Conservation (phyloP, 2,797 vertebrate species). For the Mustela erminea region DNA sequence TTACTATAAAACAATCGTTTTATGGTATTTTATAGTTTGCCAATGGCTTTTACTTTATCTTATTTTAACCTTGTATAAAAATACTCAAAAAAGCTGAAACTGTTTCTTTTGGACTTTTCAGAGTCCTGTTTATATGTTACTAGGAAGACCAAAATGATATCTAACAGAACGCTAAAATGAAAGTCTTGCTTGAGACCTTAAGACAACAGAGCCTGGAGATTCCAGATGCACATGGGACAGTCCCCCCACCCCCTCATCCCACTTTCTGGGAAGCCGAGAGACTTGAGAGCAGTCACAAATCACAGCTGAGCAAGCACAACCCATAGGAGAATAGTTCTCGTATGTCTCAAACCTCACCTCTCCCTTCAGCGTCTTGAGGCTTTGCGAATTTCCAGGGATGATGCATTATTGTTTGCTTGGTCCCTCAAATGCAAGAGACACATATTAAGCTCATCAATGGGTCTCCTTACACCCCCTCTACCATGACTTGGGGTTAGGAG, state of each 20-base stretch:
- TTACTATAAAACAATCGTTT: not conserved
- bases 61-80: constrained; percentile 38
- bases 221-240: not conserved
- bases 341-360: not conserved
- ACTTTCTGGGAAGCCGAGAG: not conserved
- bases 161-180: not conserved
- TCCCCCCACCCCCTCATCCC: not conserved
- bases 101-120: not conserved
- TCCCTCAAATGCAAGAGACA: not conserved
- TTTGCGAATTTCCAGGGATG: not conserved
- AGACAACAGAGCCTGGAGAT: not conserved
- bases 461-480: not conserved
- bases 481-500: not conserved
- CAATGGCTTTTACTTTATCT: not conserved
- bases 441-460: not conserved
- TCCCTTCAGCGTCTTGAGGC: not conserved
- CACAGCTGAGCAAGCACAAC: not conserved
- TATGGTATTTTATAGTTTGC: not conserved
- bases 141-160: not conserved
- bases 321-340: not conserved
- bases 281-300: not conserved
- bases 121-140: not conserved
- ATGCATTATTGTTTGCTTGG: not conserved
- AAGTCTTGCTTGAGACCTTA: constrained; percentile 12
- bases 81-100: not conserved